Evolutionary conservation across 2,888 invertebrate species (phyloP).

Genomic region (Pogonocherus hispidulus): DNA sequence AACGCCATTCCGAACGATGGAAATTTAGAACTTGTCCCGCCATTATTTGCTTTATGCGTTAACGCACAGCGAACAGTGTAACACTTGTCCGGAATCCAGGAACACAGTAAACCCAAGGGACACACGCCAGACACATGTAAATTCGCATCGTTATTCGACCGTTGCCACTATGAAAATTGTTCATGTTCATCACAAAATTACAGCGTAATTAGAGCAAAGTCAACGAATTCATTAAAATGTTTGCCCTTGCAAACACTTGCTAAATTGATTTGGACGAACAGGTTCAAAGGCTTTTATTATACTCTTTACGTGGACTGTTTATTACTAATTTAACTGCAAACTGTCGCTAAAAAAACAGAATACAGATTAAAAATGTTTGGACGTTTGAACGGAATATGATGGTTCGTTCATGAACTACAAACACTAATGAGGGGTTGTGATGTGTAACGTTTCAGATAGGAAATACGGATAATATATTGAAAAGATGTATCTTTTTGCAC

Average conservation of each 20-base stretch:
- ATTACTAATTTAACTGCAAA: constrained; percentile 14
- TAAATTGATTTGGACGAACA: constrained; percentile 34
- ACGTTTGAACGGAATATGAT: background rate
- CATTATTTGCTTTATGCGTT: constrained; percentile 8
- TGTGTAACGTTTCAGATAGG: background rate
- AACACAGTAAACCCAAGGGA: background rate
- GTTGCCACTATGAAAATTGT: constrained; percentile 40
- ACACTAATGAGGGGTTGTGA: background rate
- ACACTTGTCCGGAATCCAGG: background rate
- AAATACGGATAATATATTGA: too few relatives aligned
- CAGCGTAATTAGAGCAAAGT: constrained; percentile 36
- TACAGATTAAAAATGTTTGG: background rate
- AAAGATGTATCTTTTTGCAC: too few relatives aligned
- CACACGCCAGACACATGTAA: constrained; percentile 21
- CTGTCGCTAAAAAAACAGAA: constrained; percentile 15
- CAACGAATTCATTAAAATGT: constrained; percentile 41
- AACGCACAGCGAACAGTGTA: background rate
- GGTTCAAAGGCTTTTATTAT: constrained; percentile 35
- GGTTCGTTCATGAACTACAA: background rate
- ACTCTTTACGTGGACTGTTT: constrained; percentile 10
- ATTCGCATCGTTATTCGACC: constrained; percentile 28
- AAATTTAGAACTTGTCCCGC: background rate
- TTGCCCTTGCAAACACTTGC: constrained; percentile 38
- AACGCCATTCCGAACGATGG: background rate
- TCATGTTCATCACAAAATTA: constrained; percentile 40